Conservation (phyloP, 30 jellyfish, hydroid and myxozoan genomes). For the Hydractinia symbiolongicarpus region DNA sequence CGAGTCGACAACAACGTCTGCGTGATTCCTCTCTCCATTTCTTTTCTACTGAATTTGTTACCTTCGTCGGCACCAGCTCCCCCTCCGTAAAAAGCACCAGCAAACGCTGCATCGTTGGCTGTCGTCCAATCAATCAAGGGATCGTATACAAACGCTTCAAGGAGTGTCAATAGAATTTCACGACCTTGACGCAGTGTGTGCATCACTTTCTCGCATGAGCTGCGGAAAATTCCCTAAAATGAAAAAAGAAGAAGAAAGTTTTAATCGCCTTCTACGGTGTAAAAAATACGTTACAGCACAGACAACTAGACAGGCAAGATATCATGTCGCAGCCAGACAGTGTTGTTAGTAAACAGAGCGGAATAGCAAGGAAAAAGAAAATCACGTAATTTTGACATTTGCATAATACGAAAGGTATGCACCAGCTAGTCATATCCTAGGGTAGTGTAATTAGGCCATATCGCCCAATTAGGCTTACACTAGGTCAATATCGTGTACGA, state of each 20-base stretch:
- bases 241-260: neutral
- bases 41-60: conserved; percentile 74
- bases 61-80: conserved; percentile 89
- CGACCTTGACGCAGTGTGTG: conserved; percentile 89
- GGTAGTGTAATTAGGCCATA: too few relatives aligned
- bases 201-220: conserved; percentile 80
- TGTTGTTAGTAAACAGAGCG: too few relatives aligned
- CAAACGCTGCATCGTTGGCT: conserved; percentile 97
- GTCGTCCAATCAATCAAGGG: conserved; percentile 99
- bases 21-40: conserved; percentile 91
- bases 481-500: too few relatives aligned
- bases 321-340: too few relatives aligned
- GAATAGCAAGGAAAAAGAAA: too few relatives aligned
- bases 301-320: too few relatives aligned
- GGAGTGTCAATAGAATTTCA: conserved; percentile 88
- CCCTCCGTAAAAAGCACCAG: conserved; percentile 99
- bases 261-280: too few relatives aligned
- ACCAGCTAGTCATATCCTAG: too few relatives aligned
- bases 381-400: too few relatives aligned
- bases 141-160: conserved; percentile 97
- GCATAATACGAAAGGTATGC: too few relatives aligned
- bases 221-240: conserved; percentile 80
- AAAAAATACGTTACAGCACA: too few relatives aligned
- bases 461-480: too few relatives aligned
- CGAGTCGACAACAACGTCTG: conserved; percentile 93